Percentiles rank a stretch among this genome's conserved stretches.
Conservation (phyloP, 2,888 invertebrate genomes). For the Cerastis leucographa region DNA sequence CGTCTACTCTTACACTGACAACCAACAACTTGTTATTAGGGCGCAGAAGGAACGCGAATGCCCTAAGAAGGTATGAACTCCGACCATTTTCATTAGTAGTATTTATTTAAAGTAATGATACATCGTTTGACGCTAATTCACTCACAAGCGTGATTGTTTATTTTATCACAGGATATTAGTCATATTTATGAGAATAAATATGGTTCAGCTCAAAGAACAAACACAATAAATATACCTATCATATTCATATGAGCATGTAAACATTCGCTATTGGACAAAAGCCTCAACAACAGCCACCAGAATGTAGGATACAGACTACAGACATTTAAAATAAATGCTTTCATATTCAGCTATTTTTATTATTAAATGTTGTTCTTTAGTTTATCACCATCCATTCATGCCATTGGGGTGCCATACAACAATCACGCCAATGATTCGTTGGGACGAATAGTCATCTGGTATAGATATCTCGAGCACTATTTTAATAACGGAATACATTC, state of each 20-base stretch:
- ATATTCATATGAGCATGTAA: slow-evolving; percentile 10
- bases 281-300: neutral
- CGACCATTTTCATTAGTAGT: neutral
- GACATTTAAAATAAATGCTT: neutral
- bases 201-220: neutral
- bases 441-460: neutral
- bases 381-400: slow-evolving; percentile 7
- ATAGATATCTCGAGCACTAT: neutral
- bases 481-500: neutral
- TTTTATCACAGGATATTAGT: slow-evolving; percentile 33
- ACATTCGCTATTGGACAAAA: neutral
- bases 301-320: neutral
- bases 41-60: slow-evolving; percentile 96
- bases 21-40: slow-evolving; percentile 92
- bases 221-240: neutral
- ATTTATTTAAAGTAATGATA: neutral
- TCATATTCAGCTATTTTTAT: neutral
- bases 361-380: neutral
- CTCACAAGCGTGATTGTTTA: neutral
- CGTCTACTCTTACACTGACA: slow-evolving; percentile 95
- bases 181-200: slow-evolving; percentile 13
- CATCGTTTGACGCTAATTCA: slow-evolving; percentile 7
- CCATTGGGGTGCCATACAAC: neutral
- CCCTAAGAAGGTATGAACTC: slow-evolving; percentile 92
- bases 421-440: neutral